Percentiles rank a stretch among this genome's conserved stretches.
phyloP scores from a whole-genome alignment of 2,797 vertebrate genomes.

The Micromesistius poutassou region DNA sequence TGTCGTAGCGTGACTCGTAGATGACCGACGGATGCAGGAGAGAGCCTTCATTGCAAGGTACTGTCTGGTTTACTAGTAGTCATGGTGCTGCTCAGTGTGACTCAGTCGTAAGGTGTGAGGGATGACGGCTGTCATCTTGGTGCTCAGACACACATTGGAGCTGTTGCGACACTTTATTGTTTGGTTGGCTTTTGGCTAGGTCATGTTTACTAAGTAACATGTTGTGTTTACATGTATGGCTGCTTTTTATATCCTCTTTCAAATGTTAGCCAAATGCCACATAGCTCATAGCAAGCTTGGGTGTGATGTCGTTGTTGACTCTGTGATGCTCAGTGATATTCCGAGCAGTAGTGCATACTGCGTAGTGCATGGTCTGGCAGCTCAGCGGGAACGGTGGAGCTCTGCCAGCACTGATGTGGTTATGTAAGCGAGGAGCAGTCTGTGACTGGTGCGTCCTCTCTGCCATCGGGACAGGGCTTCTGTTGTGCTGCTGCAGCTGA shows the following conservation, averaged over 20 bases:
- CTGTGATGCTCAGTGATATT: background rate
- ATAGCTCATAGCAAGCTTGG: background rate
- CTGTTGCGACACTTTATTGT: background rate
- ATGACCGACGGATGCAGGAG: background rate
- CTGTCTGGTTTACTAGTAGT: background rate
- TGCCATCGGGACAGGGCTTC: constrained; percentile 34
- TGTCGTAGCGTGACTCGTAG: background rate
- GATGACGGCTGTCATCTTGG: constrained; percentile 58
- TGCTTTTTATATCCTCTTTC: background rate
- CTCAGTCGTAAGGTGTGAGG: constrained; percentile 8
- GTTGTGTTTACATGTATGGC: background rate
- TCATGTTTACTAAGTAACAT: background rate
- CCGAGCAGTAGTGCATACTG: background rate
- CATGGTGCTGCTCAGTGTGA: background rate
- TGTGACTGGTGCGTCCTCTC: constrained; percentile 52
- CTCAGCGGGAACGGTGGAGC: background rate
- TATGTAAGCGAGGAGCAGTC: constrained; percentile 57
- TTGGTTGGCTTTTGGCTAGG: background rate
- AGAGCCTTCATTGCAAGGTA: background rate
- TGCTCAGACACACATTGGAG: background rate
- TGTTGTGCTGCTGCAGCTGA: constrained; percentile 34
- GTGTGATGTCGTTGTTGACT: background rate
- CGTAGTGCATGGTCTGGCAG: background rate
- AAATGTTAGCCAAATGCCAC: background rate
- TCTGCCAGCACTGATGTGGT: constrained; percentile 35